Conservation (phyloP, 2,797 vertebrate species). For the Nannoperca obscura region DNA sequence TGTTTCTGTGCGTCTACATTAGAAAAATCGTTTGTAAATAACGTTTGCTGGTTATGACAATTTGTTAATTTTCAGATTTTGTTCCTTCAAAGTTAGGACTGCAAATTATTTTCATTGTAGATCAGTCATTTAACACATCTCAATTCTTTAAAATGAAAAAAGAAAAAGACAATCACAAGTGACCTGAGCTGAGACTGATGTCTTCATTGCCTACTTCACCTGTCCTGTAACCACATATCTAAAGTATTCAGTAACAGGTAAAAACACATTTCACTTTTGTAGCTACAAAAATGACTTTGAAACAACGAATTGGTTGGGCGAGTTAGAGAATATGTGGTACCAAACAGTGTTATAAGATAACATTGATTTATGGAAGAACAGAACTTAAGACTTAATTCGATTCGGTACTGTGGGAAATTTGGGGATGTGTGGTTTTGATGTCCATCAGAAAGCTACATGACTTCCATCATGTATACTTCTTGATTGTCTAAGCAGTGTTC, state of each 20-base stretch:
- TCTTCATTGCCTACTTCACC: neutral
- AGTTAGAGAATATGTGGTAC: neutral
- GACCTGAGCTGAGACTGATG: neutral
- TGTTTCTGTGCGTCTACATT: neutral
- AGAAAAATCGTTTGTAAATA: neutral
- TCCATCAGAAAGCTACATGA: neutral
- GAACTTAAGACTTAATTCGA: neutral
- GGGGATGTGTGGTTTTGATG: conserved; percentile 8
- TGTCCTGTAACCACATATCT: neutral
- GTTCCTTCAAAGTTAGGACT: neutral
- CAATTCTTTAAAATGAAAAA: neutral
- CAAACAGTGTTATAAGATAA: neutral
- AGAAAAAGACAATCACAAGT: neutral
- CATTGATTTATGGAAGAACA: neutral
- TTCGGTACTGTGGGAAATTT: neutral
- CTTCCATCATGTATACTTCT: neutral
- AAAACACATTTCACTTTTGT: neutral
- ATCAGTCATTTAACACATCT: neutral
- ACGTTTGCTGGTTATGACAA: neutral
- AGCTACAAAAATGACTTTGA: neutral
- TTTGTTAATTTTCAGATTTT: neutral
- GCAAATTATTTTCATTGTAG: neutral
- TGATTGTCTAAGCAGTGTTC: conserved; percentile 19
- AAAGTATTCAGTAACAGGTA: neutral
- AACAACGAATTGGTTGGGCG: neutral